Conservation (phyloP, 2,113 vertebrate species). For the Plectropomus leopardus region DNA sequence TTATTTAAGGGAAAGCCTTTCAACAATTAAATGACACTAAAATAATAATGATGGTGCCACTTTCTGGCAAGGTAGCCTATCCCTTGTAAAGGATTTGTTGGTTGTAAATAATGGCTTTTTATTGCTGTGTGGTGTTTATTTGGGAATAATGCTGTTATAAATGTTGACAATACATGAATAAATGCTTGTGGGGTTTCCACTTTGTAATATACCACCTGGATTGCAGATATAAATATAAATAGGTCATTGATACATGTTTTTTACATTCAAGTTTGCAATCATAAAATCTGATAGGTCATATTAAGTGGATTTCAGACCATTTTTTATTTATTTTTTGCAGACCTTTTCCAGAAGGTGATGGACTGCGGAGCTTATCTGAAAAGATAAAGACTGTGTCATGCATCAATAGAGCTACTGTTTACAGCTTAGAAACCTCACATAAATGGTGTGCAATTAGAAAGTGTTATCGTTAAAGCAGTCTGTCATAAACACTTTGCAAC, state of each 20-base stretch:
- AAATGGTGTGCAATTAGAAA: background rate
- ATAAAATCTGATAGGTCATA: background rate
- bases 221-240: background rate
- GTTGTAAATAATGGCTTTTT: background rate
- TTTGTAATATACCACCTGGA: background rate
- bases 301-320: background rate
- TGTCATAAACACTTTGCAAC: background rate
- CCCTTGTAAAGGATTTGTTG: no score
- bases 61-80: background rate
- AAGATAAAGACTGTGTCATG: constrained; percentile 28
- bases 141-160: background rate
- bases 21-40: no score
- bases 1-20: background rate
- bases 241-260: background rate
- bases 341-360: constrained; percentile 10
- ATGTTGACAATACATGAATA: background rate
- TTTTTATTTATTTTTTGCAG: background rate
- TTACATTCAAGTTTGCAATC: background rate
- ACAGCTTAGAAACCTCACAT: background rate
- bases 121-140: constrained; percentile 4
- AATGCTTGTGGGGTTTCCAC: background rate
- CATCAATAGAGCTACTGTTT: background rate
- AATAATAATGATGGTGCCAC: background rate
- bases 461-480: background rate
- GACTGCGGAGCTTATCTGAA: constrained; percentile 24